These are phyloP conservation scores for Chelonia mydas DNA, from an alignment of 2,797 vertebrate genomes.

Conservation along the genomic window DNA sequence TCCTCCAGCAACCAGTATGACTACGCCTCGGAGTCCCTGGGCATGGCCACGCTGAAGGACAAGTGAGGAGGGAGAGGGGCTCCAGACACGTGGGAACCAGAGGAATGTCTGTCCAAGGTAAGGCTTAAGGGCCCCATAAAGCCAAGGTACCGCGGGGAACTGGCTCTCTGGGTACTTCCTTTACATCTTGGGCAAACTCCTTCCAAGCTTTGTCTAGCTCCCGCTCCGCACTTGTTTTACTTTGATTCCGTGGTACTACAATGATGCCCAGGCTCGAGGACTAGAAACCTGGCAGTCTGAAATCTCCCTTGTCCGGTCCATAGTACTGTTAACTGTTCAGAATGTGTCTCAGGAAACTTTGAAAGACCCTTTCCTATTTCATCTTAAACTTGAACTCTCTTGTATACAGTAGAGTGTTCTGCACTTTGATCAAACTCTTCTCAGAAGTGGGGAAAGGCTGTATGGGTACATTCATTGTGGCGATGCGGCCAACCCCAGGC, in stretches of 20 bases:
- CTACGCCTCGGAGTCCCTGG: conserved; percentile 88
- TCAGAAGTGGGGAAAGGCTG: background rate
- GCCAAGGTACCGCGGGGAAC: rapidly evolving
- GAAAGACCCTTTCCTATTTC: conserved; percentile 28
- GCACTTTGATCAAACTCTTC: background rate
- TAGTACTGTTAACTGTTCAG: background rate
- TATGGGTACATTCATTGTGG: conserved; percentile 51
- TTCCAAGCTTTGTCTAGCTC: background rate
- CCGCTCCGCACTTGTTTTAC: background rate
- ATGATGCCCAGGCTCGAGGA: background rate
- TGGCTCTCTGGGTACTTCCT: background rate
- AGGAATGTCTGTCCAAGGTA: conserved; percentile 62
- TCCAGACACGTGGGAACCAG: background rate
- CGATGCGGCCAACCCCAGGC: conserved; percentile 9
- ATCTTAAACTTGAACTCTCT: background rate
- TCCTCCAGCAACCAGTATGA: conserved; percentile 92
- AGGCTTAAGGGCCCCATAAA: conserved; percentile 23
- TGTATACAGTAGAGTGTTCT: background rate
- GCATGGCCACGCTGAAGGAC: conserved; percentile 86
- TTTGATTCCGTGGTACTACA: background rate
- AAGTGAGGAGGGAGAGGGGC: conserved; percentile 64
- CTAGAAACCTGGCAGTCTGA: background rate
- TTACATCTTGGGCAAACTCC: background rate
- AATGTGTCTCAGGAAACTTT: background rate
- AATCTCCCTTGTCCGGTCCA: background rate